A percentile compares a stretch with the other conserved stretches of the same genome.
Evolutionary conservation across 2,888 invertebrate species (phyloP).

Genomic region (Drosophila quinaria): DNA sequence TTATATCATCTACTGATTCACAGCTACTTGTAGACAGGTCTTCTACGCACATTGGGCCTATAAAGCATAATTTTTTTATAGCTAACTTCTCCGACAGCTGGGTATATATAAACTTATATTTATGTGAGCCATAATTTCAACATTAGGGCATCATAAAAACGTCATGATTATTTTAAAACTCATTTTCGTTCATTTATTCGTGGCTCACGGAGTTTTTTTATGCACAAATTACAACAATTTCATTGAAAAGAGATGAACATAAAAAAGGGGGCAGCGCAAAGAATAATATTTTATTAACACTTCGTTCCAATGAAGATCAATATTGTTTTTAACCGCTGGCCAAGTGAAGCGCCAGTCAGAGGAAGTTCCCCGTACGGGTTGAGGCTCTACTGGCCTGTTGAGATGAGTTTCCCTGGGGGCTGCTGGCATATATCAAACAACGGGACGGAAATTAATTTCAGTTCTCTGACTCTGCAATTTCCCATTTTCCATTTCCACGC

Average conservation of each 20-base stretch:
- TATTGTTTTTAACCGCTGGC: constrained; percentile 74
- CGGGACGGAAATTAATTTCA: constrained; percentile 70
- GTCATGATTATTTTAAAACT: constrained; percentile 74
- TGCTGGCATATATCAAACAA: constrained; percentile 69
- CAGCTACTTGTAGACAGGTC: constrained; percentile 43
- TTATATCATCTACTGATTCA: constrained; percentile 18
- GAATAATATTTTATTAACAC: constrained; percentile 77
- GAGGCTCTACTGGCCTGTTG: constrained; percentile 9
- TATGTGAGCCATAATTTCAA: constrained; percentile 72
- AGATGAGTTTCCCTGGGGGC: constrained; percentile 18
- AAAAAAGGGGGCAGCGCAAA: constrained; percentile 35
- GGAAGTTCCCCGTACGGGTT: constrained; percentile 52
- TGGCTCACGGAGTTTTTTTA: constrained; percentile 41
- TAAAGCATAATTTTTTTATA: constrained; percentile 69
- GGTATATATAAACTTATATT: constrained; percentile 32
- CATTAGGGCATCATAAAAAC: constrained; percentile 73
- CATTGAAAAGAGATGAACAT: constrained; percentile 53
- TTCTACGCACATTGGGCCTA: constrained; percentile 29
- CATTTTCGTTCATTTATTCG: constrained; percentile 48
- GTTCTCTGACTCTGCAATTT: constrained; percentile 14
- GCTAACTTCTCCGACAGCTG: constrained; percentile 34
- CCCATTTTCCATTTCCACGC: constrained; percentile 32
- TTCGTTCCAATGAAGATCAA: constrained; percentile 78
- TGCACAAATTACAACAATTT: constrained; percentile 63
- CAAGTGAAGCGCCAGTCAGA: constrained; percentile 58